Base-by-base conservation (phyloP, 2,888 invertebrate genomes). In the Balanococcus diminutus region DNA sequence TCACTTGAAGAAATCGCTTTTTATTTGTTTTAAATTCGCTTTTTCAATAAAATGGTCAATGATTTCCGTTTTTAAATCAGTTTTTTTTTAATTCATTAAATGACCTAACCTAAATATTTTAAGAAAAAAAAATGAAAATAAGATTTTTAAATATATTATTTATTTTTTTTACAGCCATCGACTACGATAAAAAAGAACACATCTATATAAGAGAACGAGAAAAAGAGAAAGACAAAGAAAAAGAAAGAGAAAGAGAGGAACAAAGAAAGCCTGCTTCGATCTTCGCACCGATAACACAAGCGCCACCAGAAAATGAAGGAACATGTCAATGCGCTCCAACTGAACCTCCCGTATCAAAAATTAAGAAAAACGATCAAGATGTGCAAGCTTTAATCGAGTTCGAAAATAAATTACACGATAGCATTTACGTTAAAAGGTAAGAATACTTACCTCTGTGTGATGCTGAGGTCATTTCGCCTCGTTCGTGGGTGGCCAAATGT, bases 371-470 rank as follows among this genome's bases (percentile, higher is more conserved):
- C 88, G 94, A 87, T 42, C 87, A 87, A 72, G 86, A 93, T 88
- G 92, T 91, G 86, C 92, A 92, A 88, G 91, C 92, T 88, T 91
- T 92, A 86, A 94, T 94, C 81, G 91, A 92, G 31, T 96, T 97
- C 89, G 96, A 97, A 90, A 94, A 96, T 89, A 92, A 93, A 51
- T 89, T 97, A 82, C 96, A 96, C 89, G 96, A 96, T 90, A 92
- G 92, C 89, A 93, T 96, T 84, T 94, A 93, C 88, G 89, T 92
- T 2, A 93, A 92, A 89, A 90, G 90, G 89, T 89, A 36, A 61
- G 3, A 46, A 16, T 16, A 16, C 46, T 36, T 36, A 36, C 36
- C 36, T 36, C 8, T 36, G 36, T 36, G 88, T 56, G 82, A 75
- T 25, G 14, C 16, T 81, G 39, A 16, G 16, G 3, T 32, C 2